Base-by-base conservation (phyloP, 2,888 invertebrate genomes). In the Corbicula japonica region DNA sequence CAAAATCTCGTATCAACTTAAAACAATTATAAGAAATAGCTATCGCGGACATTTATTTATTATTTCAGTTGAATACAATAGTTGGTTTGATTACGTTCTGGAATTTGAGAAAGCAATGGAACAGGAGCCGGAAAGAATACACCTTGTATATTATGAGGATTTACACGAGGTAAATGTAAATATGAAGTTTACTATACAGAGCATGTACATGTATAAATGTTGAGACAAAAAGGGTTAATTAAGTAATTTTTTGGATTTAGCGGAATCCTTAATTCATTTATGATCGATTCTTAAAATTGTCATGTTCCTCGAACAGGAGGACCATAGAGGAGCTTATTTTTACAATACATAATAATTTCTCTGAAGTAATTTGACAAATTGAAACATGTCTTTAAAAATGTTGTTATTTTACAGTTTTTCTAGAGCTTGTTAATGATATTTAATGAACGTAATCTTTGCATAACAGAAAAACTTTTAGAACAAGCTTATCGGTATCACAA, bases 61-160 rank as follows among this genome's bases (percentile, higher is more conserved):
- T 44, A 8, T 58, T 68, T 6, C 62, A 79, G 82, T 82, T n/a
- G 69, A 72, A 38, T 82, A 79, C 66, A 83, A 82, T 5, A 68
- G 68, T 28, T 86, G 84, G 84, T 83, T 81, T 66, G 86, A 85
- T 38, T 77, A 82, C 30, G 81, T 85, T 28, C 38, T 83, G 18
- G 78, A 80, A 48, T 85, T 81, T 77, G 82, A 86, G 41, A 46
- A 78, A 32, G 66, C 63, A 4, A 58, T 81, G n/a, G 46, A 62
- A 5, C 41, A 52, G 0, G 50, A 70, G 21, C 70, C 76, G 30
- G 65, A 78, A 8, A 62, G n/a, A 4, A 74, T 74, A 21, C 61
- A 74, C 44, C 52, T 65, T n/a, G 44, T 76, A 44, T 69, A 62
- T 41, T 79, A 75, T 34, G 79, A 80, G 38, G 80, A 80, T 65